A percentile compares a stretch with the other conserved stretches of the same genome.
phyloP scores from a whole-genome alignment of 2,797 vertebrate genomes.

The Rachycentron canadum region DNA sequence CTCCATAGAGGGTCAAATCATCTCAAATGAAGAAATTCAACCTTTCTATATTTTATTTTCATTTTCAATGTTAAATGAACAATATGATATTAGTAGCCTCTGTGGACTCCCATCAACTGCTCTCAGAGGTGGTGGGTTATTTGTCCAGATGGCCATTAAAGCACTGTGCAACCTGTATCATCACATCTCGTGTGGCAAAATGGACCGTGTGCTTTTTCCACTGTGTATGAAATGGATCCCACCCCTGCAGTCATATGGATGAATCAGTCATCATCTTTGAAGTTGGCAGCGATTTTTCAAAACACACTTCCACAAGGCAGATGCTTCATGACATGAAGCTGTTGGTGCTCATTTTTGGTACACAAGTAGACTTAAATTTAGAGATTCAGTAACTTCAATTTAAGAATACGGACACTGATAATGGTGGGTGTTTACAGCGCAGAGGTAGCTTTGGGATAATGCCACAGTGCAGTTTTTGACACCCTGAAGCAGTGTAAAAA shows the following conservation, averaged over 20 bases:
- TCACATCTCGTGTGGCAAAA: slow-evolving; percentile 51
- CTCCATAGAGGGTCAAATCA: neutral
- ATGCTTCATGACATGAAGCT: slow-evolving; percentile 35
- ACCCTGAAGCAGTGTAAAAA: neutral
- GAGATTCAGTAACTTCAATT: slow-evolving; percentile 15
- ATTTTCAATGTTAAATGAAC: slow-evolving; percentile 13
- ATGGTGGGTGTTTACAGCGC: neutral
- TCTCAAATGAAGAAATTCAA: neutral
- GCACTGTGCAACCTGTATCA: slow-evolving; percentile 28
- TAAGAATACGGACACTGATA: slow-evolving; percentile 4
- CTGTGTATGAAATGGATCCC: slow-evolving; percentile 30
- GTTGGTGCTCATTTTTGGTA: slow-evolving; percentile 8
- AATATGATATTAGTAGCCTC: neutral
- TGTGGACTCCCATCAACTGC: neutral
- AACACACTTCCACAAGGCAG: slow-evolving; percentile 22
- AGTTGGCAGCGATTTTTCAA: slow-evolving; percentile 36
- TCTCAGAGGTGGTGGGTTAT: slow-evolving; percentile 28
- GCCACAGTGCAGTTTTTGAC: slow-evolving; percentile 5
- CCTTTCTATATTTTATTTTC: slow-evolving; percentile 1
- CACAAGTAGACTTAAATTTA: slow-evolving; percentile 3
- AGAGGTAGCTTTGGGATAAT: neutral
- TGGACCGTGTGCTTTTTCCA: slow-evolving; percentile 26
- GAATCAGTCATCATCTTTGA: slow-evolving; percentile 40
- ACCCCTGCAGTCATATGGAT: neutral
- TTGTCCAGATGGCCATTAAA: slow-evolving; percentile 53